A percentile compares a stretch with the other conserved stretches of the same genome.
phyloP scores from a whole-genome alignment of 2,888 invertebrate species.

The Xestia c-nigrum region DNA sequence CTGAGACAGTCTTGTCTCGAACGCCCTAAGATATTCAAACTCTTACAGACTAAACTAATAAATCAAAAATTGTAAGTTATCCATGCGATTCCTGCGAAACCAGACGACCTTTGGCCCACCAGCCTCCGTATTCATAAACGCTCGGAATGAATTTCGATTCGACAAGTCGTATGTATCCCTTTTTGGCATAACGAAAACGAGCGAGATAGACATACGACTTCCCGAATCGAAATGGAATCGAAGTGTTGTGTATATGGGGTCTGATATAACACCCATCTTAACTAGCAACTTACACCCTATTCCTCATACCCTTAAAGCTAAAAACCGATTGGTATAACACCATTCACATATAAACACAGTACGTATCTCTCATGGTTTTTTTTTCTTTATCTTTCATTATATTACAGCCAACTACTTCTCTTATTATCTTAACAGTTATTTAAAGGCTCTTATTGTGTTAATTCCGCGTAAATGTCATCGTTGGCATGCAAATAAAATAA shows the following conservation, averaged over 20 bases:
- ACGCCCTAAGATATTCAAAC: not conserved
- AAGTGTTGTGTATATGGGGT: too few species aligned
- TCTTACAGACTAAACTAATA: too few species aligned
- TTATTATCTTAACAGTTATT: not conserved
- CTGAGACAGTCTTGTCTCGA: too few species aligned
- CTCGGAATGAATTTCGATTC: too few species aligned
- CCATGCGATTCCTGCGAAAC: not conserved
- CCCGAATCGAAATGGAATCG: too few species aligned
- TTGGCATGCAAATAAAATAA: not conserved
- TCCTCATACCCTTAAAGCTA: not conserved
- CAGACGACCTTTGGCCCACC: not conserved
- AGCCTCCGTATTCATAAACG: too few species aligned
- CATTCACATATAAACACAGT: not conserved
- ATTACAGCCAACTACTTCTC: not conserved
- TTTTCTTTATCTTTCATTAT: not conserved
- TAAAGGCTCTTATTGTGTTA: not conserved
- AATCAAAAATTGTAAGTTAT: not conserved
- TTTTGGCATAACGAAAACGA: too few species aligned
- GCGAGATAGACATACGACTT: too few species aligned
- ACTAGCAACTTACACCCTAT: too few species aligned
- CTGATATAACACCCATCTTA: too few species aligned
- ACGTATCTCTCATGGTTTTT: not conserved
- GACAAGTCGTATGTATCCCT: too few species aligned
- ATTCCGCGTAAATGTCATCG: not conserved
- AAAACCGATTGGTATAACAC: not conserved